phyloP scores from a whole-genome alignment of 2,888 invertebrate genomes.

The Serripes groenlandicus region DNA sequence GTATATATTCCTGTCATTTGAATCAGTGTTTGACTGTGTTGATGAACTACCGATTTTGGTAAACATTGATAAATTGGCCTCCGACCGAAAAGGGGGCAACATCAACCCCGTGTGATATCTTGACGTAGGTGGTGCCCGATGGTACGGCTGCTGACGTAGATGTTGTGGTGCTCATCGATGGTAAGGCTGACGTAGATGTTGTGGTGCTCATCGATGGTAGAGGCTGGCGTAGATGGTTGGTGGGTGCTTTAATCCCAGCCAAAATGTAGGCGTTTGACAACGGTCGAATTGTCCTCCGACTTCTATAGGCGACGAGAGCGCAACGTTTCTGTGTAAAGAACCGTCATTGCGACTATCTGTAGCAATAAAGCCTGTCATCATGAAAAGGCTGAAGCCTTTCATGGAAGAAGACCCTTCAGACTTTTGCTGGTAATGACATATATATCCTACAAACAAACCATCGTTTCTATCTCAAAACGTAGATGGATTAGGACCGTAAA shows the following conservation, averaged over 20 bases:
- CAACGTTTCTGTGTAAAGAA: constrained; percentile 63
- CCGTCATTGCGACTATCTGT: constrained; percentile 36
- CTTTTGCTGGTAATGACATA: constrained; percentile 58
- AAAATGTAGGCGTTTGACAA: constrained; percentile 38
- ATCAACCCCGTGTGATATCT: too few relatives aligned
- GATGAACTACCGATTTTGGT: too few relatives aligned
- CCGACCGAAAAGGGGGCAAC: too few relatives aligned
- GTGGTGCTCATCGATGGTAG: too few relatives aligned
- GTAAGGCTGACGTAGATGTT: neutral
- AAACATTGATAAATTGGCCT: too few relatives aligned
- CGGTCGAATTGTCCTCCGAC: constrained; percentile 31
- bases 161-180: neutral
- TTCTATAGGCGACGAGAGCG: constrained; percentile 59
- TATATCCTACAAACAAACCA: constrained; percentile 27
- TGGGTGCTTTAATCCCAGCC: constrained; percentile 23
- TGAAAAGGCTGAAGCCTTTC: constrained; percentile 37
- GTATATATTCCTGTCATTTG: too few relatives aligned
- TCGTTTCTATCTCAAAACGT: neutral
- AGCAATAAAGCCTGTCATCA: constrained; percentile 43
- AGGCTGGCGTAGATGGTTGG: too few relatives aligned
- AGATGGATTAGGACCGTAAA: constrained; percentile 58
- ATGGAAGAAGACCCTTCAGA: constrained; percentile 42
- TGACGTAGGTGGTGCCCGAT: neutral
- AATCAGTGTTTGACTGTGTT: too few relatives aligned
- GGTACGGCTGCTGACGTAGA: neutral